Evolutionary conservation across 2,113 vertebrate species (phyloP).

Genomic region (Lynx canadensis): DNA sequence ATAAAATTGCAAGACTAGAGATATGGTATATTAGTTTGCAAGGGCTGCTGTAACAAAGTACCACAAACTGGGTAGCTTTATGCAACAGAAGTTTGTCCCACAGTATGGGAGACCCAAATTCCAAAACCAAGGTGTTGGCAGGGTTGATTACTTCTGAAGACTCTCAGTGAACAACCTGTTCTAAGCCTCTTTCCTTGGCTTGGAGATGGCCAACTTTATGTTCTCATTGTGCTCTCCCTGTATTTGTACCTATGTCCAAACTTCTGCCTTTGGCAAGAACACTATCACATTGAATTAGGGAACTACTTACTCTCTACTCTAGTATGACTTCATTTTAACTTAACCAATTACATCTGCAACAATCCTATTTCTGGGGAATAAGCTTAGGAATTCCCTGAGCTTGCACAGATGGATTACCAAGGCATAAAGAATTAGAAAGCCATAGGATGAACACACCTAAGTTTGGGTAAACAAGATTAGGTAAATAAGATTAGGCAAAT

Average conservation of each 20-base stretch:
- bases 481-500: no score
- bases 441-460: no score
- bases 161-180: background rate
- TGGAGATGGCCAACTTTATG: background rate
- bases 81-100: background rate
- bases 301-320: accelerated
- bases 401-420: no score
- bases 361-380: background rate
- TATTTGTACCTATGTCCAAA: background rate
- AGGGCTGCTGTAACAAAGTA: background rate
- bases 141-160: background rate
- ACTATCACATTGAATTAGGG: background rate
- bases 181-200: background rate
- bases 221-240: background rate
- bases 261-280: background rate
- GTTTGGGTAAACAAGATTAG: no score
- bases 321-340: background rate
- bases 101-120: background rate
- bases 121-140: background rate
- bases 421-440: no score
- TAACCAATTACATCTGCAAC: background rate
- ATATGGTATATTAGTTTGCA: background rate
- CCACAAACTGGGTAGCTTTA: background rate
- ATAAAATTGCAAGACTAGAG: background rate
- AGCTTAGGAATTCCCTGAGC: no score